Conservation (phyloP, 2,113 vertebrate species). For the Tetrax tetrax region DNA sequence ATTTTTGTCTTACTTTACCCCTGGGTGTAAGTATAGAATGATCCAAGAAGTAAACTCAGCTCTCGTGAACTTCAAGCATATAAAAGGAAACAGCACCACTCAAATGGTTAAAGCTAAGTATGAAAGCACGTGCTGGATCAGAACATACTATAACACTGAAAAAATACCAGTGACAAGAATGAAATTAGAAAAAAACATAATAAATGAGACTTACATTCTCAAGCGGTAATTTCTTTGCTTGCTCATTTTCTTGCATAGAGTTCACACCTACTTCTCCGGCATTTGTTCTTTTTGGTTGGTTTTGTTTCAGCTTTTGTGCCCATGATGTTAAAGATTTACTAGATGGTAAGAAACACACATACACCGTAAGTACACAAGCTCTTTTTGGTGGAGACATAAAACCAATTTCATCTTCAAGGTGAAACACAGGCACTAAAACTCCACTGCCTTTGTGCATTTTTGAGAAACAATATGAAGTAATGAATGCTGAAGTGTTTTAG, state of each 20-base stretch:
- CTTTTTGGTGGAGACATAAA: background rate
- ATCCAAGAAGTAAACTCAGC: background rate
- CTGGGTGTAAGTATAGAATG: background rate
- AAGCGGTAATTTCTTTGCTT: background rate
- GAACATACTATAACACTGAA: background rate
- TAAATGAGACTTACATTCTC: conserved; percentile 61
- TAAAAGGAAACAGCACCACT: background rate
- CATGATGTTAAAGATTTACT: conserved; percentile 89
- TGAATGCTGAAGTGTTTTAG: background rate
- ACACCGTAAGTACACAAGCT: background rate
- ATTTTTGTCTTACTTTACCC: no score
- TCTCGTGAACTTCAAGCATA: background rate
- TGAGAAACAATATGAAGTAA: background rate
- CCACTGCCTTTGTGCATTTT: background rate
- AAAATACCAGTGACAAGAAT: background rate
- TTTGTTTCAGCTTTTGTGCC: conserved; percentile 88
- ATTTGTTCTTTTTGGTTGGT: conserved; percentile 74
- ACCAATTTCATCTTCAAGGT: background rate
- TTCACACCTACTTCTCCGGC: conserved; percentile 12
- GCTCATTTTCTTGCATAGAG: conserved; percentile 40
- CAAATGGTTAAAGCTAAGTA: background rate
- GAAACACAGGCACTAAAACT: background rate
- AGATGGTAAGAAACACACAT: background rate
- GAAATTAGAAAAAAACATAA: background rate
- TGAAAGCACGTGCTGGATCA: background rate